phyloP scores from a whole-genome alignment of 1,140 invertebrate species.

The Apis cerana region DNA sequence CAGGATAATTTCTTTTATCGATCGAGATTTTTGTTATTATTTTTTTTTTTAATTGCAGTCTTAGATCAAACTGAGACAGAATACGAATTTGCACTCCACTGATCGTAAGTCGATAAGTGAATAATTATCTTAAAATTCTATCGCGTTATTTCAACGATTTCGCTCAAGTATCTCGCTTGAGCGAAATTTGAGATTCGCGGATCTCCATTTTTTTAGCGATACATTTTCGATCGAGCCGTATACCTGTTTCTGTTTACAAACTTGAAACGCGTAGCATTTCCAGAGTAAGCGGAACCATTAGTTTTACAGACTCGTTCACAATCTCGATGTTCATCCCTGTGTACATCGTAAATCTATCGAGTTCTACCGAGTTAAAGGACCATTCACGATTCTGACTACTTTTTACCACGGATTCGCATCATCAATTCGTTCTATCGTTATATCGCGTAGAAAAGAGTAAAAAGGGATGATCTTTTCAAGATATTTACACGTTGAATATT shows the following conservation, averaged over 20 bases:
- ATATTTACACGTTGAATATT: background rate
- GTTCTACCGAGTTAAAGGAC: conserved; percentile 43
- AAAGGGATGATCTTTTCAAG: background rate
- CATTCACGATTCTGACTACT: conserved; percentile 55
- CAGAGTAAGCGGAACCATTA: conserved; percentile 52
- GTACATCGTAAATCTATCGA: conserved; percentile 55
- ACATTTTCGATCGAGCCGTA: conserved; percentile 46
- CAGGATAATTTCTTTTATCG: no score
- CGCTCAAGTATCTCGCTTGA: no score
- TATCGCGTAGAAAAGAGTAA: background rate
- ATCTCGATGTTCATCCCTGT: conserved; percentile 59
- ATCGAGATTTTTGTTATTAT: no score
- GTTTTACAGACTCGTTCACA: conserved; percentile 50
- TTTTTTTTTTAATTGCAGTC: no score
- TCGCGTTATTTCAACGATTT: no score
- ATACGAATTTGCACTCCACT: no score
- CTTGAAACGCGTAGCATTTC: conserved; percentile 48
- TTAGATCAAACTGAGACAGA: no score
- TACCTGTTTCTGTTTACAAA: conserved; percentile 56
- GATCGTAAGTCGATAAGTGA: no score
- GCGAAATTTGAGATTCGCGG: background rate
- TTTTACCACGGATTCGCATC: conserved; percentile 32
- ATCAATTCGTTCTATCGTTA: conserved; percentile 46
- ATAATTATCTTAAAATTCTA: no score
- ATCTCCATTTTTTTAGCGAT: conserved; percentile 13